Base-by-base conservation (phyloP, 1,140 invertebrate genomes). In the Idris sp. region DNA sequence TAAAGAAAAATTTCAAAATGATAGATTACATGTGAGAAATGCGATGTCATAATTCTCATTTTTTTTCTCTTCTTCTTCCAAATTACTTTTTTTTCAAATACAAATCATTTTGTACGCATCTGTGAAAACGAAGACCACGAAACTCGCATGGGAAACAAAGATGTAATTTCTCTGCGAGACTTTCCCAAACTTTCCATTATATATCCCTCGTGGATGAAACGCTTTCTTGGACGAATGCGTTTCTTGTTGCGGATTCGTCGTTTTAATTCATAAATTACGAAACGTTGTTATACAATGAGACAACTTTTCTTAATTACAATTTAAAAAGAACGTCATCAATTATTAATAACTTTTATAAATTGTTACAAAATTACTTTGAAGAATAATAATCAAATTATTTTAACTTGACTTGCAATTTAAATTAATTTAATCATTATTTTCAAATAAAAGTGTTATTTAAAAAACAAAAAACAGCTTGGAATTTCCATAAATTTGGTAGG, bases 151-250 rank as follows among this genome's bases (percentile, higher is more conserved):
- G 64, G 58, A 74, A 80, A 83, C 81, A 81, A 81, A 82, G 78
- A 75, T 76, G 64, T 80, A 86, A 85, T 85, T 85, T 85, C 84
- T 79, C 83, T 67, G 75, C 62, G 19, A 56, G 80, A 85, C 83
- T 86, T 85, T 86, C 85, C 84, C 84, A 86, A 84, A 86, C 84
- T 86, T 86, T 86, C 84, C 83, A 83, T 79, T 65, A 74, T 78
- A 69, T 53, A n/a, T n/a, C n/a, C 44, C 14, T 59, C 38, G 43
- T 19, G 36, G 38, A 71, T 26, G 33, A 46, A 41, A 26, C 58
- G 62, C 65, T 68, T 65, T 73, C 72, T 65, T 67, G 46, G 28
- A 43, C 71, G 59, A 56, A 22, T 59, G 49, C 44, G 59, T 62
- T 74, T 53, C 38, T 56, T 68, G 33, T 49, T 44, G 48, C 54